Base-by-base conservation (phyloP, 2,888 invertebrate genomes). In the Linnaemya tessellans region DNA sequence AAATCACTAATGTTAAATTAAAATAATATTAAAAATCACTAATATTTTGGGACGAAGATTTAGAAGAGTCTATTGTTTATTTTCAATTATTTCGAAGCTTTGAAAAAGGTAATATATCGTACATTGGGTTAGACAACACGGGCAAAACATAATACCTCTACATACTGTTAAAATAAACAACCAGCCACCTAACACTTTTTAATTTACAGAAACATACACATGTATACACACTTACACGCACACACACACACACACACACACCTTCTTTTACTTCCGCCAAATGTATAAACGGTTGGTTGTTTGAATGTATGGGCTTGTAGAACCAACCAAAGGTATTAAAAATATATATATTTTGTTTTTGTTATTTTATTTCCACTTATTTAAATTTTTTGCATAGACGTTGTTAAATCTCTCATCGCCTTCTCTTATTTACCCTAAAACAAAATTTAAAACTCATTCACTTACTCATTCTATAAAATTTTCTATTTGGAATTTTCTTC, bases 211-310 rank as follows among this genome's bases (percentile, higher is more conserved):
- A 38, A 20, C 35, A 62, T 3, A 35, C 25, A 49, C 18, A 58
- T 43, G n/a, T 81, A 62, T 3, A 35, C 20, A 58, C 13, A 58
- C 43, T n/a, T 54, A 70, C 73, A 64, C 84, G 38, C 8, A 35
- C 20, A 58, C 13, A 58, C 43, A 20, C 54, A 70, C 73, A 64
- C 15, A 80, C 25, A 56, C 77, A 70, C 65, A 79, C 71, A 81
- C 84, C 65, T 80, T 80, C 65, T 74, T 73, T 75, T 71, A 84
- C 71, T 86, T 86, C 86, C 84, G 84, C 71, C 79, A 79, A 83
- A 65, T 65, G 38, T 71, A 80, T 80, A 67, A 54, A 79, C 71
- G 56, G 25, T 18, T 67, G 70, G 8, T 56, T 38, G 67, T 1
- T 22, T 68, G 20, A 43, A 22, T 70, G 54, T 56, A 41, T 79